Evolutionary conservation across 2,888 invertebrate genomes (phyloP).

Genomic region (Dryococelus australis): DNA sequence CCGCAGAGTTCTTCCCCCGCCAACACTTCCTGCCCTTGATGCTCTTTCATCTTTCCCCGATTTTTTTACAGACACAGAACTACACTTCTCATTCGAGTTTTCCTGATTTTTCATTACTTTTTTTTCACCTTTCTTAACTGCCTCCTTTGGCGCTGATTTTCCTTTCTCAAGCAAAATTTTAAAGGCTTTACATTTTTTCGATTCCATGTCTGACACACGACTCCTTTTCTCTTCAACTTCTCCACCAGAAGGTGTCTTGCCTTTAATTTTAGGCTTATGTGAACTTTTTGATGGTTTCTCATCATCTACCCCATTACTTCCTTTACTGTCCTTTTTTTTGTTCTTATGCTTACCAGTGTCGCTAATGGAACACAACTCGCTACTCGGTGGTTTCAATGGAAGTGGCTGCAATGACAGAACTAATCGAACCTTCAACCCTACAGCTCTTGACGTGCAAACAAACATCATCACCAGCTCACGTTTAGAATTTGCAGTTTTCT

Average conservation of each 20-base stretch:
- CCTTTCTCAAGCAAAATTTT: background rate
- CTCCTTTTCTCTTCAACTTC: background rate
- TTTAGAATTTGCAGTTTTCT: constrained; percentile 68
- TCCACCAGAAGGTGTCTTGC: background rate
- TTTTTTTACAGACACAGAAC: too few relatives aligned
- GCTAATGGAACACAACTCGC: constrained; percentile 66
- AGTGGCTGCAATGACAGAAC: constrained; percentile 82
- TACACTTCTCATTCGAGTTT: background rate
- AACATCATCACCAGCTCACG: constrained; percentile 79
- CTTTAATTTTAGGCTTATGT: background rate
- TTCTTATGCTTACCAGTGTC: constrained; percentile 55
- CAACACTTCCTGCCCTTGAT: background rate
- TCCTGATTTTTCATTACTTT: background rate
- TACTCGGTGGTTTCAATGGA: constrained; percentile 71
- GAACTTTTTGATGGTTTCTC: background rate
- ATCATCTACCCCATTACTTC: constrained; percentile 54
- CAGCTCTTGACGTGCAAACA: constrained; percentile 75
- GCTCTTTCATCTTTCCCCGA: background rate
- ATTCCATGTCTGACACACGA: background rate
- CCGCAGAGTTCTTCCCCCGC: background rate
- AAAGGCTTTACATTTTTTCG: background rate
- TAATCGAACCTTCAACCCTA: constrained; percentile 83
- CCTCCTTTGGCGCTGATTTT: background rate
- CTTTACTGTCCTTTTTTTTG: constrained; percentile 54
- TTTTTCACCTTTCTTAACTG: background rate